Conservation (phyloP, 2,797 vertebrate species). For the Chloroceryle amazona region DNA sequence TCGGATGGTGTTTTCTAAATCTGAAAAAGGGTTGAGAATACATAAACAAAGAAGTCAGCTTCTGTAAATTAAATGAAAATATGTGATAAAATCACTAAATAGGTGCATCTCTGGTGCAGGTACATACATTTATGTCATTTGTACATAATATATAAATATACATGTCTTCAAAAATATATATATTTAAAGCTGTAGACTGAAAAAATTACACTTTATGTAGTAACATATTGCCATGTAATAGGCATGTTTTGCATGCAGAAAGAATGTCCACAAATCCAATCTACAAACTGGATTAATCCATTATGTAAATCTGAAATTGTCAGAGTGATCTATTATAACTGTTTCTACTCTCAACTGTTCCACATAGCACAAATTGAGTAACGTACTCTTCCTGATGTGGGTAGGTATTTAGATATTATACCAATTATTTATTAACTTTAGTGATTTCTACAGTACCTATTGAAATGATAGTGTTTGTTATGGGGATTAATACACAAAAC, state of each 20-base stretch:
- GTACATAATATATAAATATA: neutral
- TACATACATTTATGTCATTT: neutral
- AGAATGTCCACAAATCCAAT: neutral
- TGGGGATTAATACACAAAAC: neutral
- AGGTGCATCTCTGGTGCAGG: neutral
- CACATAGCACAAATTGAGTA: constrained; percentile 21
- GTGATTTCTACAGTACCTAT: constrained; percentile 13
- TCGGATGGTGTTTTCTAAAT: neutral
- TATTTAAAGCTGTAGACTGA: neutral
- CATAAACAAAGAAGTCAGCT: neutral
- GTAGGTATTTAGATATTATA: constrained; percentile 11
- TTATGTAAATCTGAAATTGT: constrained; percentile 64
- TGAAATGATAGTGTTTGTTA: constrained; percentile 10
- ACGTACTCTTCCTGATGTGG: neutral
- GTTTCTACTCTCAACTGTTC: constrained; percentile 55
- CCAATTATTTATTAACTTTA: constrained; percentile 29
- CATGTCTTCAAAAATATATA: neutral
- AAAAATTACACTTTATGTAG: neutral
- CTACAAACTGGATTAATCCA: constrained; percentile 41
- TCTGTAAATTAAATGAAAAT: neutral
- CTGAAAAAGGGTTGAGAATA: neutral
- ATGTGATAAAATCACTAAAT: neutral
- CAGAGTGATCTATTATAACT: constrained; percentile 65
- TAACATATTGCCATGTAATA: neutral
- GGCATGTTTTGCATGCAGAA: neutral